Percentiles rank a stretch among this genome's conserved stretches.
Conservation (phyloP, 2,888 invertebrate species). For the Drosophila prolongata region DNA sequence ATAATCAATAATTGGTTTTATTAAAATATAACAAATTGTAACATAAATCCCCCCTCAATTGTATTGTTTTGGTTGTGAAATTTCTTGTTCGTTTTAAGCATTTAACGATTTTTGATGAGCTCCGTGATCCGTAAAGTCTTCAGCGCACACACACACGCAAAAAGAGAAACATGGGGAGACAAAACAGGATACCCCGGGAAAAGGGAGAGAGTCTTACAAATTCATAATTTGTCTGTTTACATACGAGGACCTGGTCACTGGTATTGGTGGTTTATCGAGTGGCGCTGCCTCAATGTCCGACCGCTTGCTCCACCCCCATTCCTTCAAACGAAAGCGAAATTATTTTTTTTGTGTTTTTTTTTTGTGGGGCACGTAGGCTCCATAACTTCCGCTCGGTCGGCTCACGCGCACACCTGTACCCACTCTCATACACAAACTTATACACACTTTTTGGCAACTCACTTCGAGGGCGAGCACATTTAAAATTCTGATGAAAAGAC, state of each 20-base stretch:
- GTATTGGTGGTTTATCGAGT: constrained; percentile 69
- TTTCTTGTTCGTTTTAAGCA: constrained; percentile 62
- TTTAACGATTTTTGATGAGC: constrained; percentile 79
- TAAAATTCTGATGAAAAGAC: constrained; percentile 79
- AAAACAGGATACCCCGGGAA: constrained; percentile 18
- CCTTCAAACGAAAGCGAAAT: constrained; percentile 59
- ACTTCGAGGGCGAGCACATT: constrained; percentile 53
- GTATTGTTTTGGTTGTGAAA: constrained; percentile 27
- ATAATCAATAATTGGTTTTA: no score
- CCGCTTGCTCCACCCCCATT: constrained; percentile 56
- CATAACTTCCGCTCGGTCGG: constrained; percentile 70
- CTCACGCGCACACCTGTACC: constrained; percentile 67
- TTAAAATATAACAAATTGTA: neutral
- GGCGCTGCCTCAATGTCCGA: constrained; percentile 67
- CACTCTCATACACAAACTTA: constrained; percentile 46
- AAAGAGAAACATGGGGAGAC: constrained; percentile 12
- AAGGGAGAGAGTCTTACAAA: constrained; percentile 72
- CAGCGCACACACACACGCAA: constrained; percentile 42
- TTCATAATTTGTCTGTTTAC: constrained; percentile 78
- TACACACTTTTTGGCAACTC: constrained; percentile 44
- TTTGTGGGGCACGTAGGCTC: constrained; percentile 70
- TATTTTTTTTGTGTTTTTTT: constrained; percentile 22
- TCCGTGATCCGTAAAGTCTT: constrained; percentile 79
- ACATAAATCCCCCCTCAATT: neutral
- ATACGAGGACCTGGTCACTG: constrained; percentile 24